Evolutionary conservation across 2,113 vertebrate species (phyloP), one percentile per base, ranked within the genome.

Genomic region (Hipposideros armiger): DNA sequence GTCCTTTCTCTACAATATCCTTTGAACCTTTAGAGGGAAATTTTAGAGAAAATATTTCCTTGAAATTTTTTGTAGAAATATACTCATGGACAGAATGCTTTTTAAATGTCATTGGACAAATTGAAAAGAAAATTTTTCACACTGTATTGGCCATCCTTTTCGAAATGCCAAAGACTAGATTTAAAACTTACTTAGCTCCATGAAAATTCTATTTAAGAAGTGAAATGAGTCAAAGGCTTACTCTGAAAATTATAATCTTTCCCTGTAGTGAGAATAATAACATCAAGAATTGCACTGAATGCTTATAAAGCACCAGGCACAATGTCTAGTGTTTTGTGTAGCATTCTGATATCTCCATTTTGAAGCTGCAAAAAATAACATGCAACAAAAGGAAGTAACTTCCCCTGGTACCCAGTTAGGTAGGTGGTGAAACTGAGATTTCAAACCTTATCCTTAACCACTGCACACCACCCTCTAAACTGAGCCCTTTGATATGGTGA

Each of bases 101-200:
- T 73, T 93, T 70, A 84, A 95, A 93, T 93, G 70, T 62, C 20
- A 80, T 74, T 95, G 85, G 84, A 69, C 20, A 82, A 73, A 91
- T 6, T 50, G 36, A 80, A 86, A 86, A 95, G 40, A 66, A 42
- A 64, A 86, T 11, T 60, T 66, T 86, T 80, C 52, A 73, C 26
- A 26, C 50, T n/a, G 13, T 19, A 7, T 62, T 45, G 60, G 54
- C 32, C 24, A 60, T 32, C 0, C 7, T 91, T 92, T 82, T 87
- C 14, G n/a, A 89, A 80, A 47, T 67, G n/a, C 67, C 50, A 58
- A 19, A 76, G 52, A 15, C 11, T 54, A 74, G 28, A 93, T 81
- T 76, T 84, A 76, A 95, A 86, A 86, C 50, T 54, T n/a, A 83
- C 7, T 76, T 70, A 76, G 73, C 17, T 58, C 17, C 66, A 66